These are phyloP conservation scores for Procambarus virginalis DNA, from an alignment of 1,140 invertebrate species.

Conservation along the genomic window DNA sequence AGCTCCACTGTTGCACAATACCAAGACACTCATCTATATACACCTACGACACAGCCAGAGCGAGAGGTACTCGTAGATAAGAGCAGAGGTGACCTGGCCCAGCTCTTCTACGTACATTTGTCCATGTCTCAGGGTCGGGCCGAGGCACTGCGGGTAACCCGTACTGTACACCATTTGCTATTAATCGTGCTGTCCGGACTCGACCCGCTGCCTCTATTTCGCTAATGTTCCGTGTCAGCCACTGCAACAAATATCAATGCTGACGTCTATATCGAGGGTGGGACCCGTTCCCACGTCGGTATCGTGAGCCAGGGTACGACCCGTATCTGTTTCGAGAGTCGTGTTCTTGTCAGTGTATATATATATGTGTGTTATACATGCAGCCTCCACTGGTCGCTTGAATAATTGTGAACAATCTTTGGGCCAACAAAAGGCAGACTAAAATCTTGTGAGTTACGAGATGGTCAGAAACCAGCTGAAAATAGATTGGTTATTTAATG, in stretches of 20 bases:
- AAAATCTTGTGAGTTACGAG: no score
- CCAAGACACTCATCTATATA: not conserved
- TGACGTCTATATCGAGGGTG: not conserved
- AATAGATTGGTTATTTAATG: no score
- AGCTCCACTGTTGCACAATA: not conserved
- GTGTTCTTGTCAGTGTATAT: no score
- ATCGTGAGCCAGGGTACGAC: not conserved
- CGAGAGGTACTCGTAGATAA: not conserved
- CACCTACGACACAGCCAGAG: not conserved
- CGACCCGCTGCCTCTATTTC: not conserved
- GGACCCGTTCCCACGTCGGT: not conserved
- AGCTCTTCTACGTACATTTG: not conserved
- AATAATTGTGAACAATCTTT: no score
- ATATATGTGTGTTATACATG: no score
- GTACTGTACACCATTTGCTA: not conserved
- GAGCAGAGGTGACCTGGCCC: not conserved
- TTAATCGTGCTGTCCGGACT: constrained; percentile 2
- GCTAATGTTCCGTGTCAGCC: not conserved
- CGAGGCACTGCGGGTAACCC: not conserved
- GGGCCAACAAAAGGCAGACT: no score
- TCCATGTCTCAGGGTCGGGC: not conserved
- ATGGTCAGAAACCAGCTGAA: no score
- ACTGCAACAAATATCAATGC: not conserved
- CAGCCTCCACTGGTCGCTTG: no score
- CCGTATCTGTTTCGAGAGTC: not conserved